phyloP scores from a whole-genome alignment of 2,888 invertebrate genomes.

The Drosophila robusta region DNA sequence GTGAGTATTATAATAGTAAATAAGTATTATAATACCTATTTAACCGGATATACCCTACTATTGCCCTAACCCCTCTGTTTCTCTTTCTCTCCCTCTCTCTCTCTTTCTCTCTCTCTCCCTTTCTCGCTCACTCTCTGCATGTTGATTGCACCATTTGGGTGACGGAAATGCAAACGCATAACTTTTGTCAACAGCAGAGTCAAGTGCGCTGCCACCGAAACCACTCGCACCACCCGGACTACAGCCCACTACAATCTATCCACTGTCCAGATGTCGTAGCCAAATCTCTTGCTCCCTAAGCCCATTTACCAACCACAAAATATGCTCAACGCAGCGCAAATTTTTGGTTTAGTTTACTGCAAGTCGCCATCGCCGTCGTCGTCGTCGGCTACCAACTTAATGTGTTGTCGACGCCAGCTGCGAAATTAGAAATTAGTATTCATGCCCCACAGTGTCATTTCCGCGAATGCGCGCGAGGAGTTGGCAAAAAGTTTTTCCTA shows the following conservation, averaged over 20 bases:
- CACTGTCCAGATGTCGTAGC: constrained; percentile 38
- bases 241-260: constrained; percentile 12
- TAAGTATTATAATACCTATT: not conserved
- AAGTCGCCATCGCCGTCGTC: constrained; percentile 33
- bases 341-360: constrained; percentile 70
- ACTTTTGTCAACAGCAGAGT: constrained; percentile 65
- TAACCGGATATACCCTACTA: not conserved
- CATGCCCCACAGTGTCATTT: constrained; percentile 84
- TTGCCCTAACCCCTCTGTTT: not conserved
- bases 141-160: constrained; percentile 49
- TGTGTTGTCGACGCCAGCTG: constrained; percentile 74
- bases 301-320: constrained; percentile 64
- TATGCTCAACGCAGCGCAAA: constrained; percentile 69
- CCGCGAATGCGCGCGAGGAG: constrained; percentile 73
- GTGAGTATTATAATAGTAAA: too few relatives aligned
- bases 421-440: constrained; percentile 84
- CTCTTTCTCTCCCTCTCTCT: not conserved
- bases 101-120: not conserved
- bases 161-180: constrained; percentile 76
- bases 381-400: constrained; percentile 58
- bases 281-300: constrained; percentile 45
- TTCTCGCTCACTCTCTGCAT: constrained; percentile 16
- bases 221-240: not conserved
- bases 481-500: constrained; percentile 56
- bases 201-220: constrained; percentile 14